Evolutionary conservation across 2,888 invertebrate genomes (phyloP).

Genomic region (Lithophane semibrunnea): DNA sequence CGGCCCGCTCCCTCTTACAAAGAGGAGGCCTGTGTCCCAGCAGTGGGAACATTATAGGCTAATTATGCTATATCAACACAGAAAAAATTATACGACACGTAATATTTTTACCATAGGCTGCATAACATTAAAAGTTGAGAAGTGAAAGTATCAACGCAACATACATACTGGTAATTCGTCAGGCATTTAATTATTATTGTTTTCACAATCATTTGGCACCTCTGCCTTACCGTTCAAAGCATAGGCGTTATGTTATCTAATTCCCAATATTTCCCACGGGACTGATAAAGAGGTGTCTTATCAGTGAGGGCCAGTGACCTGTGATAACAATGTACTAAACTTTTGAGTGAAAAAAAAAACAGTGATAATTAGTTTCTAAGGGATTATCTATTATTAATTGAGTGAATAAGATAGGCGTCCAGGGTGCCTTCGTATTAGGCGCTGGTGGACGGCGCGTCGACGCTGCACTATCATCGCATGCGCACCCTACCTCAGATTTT

Average conservation of each 20-base stretch:
- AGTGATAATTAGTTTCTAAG: conserved; percentile 7
- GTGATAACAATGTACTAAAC: conserved; percentile 8
- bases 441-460: background rate
- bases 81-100: background rate
- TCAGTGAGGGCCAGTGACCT: conserved; percentile 25
- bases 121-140: background rate
- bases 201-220: background rate
- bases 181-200: conserved; percentile 2
- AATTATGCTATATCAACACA: background rate
- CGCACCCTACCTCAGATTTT: no score
- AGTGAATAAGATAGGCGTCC: background rate
- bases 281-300: conserved; percentile 27
- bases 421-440: background rate
- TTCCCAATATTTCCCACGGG: conserved; percentile 40
- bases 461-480: background rate
- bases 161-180: conserved; percentile 3
- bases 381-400: conserved; percentile 8
- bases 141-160: conserved; percentile 29
- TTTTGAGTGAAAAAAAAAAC: background rate
- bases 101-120: background rate
- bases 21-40: no score
- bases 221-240: background rate
- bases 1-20: no score
- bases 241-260: background rate
- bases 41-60: no score